Percentiles rank a stretch among this genome's conserved stretches.
Evolutionary conservation across 2,113 vertebrate species (phyloP).

Genomic region (Malurus melanocephalus): DNA sequence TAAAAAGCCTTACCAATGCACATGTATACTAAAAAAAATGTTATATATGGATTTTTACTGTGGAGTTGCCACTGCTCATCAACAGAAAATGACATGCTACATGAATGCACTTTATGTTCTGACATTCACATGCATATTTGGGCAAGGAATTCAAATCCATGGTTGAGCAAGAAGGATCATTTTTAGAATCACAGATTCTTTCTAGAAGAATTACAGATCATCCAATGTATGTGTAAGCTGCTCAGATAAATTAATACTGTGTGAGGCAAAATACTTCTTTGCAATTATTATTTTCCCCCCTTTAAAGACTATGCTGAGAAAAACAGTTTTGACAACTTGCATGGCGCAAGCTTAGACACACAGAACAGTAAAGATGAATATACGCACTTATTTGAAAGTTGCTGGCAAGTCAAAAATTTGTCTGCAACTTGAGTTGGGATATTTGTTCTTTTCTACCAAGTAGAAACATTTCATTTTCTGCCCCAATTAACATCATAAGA

Average conservation of each 20-base stretch:
- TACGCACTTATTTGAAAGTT: background rate
- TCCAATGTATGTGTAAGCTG: background rate
- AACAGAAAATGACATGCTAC: background rate
- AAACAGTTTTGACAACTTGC: background rate
- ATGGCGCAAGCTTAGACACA: background rate
- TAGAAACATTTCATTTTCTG: conserved; percentile 64
- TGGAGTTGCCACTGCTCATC: background rate
- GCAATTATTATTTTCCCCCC: background rate
- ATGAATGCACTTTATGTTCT: background rate
- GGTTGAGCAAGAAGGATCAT: conserved; percentile 1
- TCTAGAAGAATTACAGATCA: conserved; percentile 16
- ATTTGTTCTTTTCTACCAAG: conserved; percentile 48
- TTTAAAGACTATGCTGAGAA: background rate
- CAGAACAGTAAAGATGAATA: background rate
- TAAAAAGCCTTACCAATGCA: background rate
- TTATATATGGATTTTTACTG: background rate
- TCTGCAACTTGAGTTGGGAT: background rate
- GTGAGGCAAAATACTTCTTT: background rate
- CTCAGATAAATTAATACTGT: conserved; percentile 1
- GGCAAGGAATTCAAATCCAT: conserved; percentile 44
- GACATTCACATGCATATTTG: conserved; percentile 41
- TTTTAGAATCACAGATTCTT: conserved; percentile 12
- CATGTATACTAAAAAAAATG: background rate
- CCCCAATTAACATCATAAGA: conserved; percentile 62
- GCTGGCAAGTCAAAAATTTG: background rate